Percentiles rank a stretch among this genome's conserved stretches.
Evolutionary conservation across 2,113 vertebrate species (phyloP).

Genomic region (Hiodon tergisus): DNA sequence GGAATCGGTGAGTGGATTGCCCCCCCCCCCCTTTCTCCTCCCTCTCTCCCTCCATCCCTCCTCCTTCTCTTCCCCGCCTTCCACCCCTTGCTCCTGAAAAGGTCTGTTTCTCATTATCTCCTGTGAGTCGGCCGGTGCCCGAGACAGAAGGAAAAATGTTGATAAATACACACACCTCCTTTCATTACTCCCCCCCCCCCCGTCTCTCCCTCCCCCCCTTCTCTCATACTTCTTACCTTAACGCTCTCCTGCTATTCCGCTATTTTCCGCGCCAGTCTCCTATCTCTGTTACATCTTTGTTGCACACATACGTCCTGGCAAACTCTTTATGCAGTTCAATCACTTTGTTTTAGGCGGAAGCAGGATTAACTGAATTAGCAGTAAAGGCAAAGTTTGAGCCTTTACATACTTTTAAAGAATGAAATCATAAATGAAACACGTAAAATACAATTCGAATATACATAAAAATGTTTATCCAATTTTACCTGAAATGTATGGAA

Average conservation of each 20-base stretch:
- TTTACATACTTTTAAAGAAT: no score
- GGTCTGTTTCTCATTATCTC: conserved; percentile 73
- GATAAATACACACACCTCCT: conserved; percentile 59
- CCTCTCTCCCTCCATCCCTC: conserved; percentile 11
- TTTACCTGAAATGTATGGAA: no score
- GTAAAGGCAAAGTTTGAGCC: no score
- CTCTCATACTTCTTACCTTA: conserved; percentile 24
- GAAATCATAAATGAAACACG: no score
- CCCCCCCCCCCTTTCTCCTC: conserved; percentile 35
- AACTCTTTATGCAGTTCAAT: no score
- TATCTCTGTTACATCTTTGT: not conserved
- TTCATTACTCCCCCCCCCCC: conserved; percentile 10
- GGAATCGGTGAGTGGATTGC: not conserved
- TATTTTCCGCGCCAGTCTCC: not conserved
- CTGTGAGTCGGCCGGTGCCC: conserved; percentile 68
- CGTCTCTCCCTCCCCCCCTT: not conserved
- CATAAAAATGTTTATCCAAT: no score
- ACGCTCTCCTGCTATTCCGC: conserved; percentile 13
- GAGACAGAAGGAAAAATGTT: conserved; percentile 64
- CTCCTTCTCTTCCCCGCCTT: conserved; percentile 9
- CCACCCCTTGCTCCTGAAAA: conserved; percentile 34
- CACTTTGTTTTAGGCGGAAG: no score
- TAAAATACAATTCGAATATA: no score
- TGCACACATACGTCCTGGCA: no score
- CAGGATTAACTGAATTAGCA: no score